Base-by-base conservation (phyloP, 2,797 vertebrate species). In the Dipus sagitta region DNA sequence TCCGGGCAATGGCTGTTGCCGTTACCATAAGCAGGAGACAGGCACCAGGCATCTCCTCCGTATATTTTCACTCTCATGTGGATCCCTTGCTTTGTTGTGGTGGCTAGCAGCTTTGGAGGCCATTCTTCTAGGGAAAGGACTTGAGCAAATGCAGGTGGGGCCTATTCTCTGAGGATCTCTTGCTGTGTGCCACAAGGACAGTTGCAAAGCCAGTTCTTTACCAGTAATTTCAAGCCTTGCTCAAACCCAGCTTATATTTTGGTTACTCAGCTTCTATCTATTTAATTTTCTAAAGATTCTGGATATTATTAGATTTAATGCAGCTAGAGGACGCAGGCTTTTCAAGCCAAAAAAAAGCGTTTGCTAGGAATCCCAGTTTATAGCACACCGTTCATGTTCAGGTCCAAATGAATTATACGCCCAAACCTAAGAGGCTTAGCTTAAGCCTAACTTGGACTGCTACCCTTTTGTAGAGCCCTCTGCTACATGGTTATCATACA, bases 211-310 rank as follows among this genome's bases (percentile, higher is more conserved):
- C 90, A 38, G 38, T 67, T 34, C 18, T 71, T 75, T 14, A 58
- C 11, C 0, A 34, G 18, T 80, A 17, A 68, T 65, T 87, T 71
- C 34, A 3, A 38, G 1, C 0, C 67, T 90, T 88, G 23, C 15
- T 34, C 20, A 78, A 52, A 87, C 2, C 14, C 32, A 72, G 5
- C 2, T 64, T 93, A 2, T 67, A 42, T 84, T 79, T 79, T 54
- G 76, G 4, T 82, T 85, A 28, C 58, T 1, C 0, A 26, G 8
- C 47, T 87, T 62, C 8, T 81, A 54, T 74, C 18, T 52, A 8
- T 15, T 76, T 94, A 14, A 11, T 92, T 90, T 90, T 93, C 91
- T 87, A 17, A 86, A 23, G 23, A 60, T 24, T 0, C 34, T 74
- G 15, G 26, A 47, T 10, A 47, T 47, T 88, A 64, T 80, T 81